Conservation (phyloP, 2,797 vertebrate species). For the Forpus xanthops region DNA sequence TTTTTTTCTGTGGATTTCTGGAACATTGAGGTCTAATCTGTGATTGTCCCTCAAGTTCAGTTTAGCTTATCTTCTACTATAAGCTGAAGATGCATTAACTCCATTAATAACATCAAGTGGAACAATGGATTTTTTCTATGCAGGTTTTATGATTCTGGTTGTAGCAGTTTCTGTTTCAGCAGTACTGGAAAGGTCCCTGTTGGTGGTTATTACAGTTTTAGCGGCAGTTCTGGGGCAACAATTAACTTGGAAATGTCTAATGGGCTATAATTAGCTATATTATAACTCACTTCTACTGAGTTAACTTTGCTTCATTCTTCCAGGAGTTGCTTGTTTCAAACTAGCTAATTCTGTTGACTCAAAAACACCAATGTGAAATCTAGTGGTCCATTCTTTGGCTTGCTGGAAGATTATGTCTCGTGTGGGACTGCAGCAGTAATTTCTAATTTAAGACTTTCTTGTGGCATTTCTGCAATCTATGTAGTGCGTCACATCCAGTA, state of each 20-base stretch:
- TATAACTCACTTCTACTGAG: neutral
- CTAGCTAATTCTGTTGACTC: neutral
- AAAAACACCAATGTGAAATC: neutral
- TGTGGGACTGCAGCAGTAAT: neutral
- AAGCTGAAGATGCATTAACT: neutral
- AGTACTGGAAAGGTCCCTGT: neutral
- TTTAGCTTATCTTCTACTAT: no score
- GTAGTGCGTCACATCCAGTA: neutral
- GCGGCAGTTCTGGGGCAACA: neutral
- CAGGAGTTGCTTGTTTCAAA: neutral
- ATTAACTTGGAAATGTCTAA: neutral
- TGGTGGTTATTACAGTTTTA: neutral
- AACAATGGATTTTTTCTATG: neutral
- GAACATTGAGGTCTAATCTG: neutral
- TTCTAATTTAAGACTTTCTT: neutral
- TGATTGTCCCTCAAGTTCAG: neutral
- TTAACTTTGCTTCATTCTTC: neutral
- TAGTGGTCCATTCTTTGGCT: neutral
- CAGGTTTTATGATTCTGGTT: neutral
- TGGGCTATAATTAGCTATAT: neutral
- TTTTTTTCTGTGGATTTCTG: neutral
- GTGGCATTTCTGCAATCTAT: neutral
- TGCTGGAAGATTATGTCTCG: neutral
- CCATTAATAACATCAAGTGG: neutral
- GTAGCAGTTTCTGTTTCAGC: neutral